Evolutionary conservation across 2,888 invertebrate genomes (phyloP), one percentile per base, ranked within the genome.

Genomic region (Odontocolon sp.): DNA sequence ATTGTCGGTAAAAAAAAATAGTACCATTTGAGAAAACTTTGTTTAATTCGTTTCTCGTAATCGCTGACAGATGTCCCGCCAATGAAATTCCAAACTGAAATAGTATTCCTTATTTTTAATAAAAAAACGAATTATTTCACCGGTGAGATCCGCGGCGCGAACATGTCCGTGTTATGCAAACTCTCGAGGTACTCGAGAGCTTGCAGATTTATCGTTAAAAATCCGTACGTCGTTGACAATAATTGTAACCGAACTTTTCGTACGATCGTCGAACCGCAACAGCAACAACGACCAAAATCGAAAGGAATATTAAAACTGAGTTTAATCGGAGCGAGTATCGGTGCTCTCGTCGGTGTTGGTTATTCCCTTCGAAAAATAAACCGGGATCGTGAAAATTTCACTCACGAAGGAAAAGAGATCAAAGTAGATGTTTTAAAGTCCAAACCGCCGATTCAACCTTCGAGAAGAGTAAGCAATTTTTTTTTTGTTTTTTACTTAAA

Each of bases 261-360:
- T 11, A 85, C 87, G 0, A 76, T 84, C 11, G 69, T 85, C 8
- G 64, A 59, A 6, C 76, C 78, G 50, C 83, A 82, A n/a, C n/a
- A n/a, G n/a, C n/a, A n/a, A n/a, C n/a, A n/a, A n/a, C n/a, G n/a
- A 23, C 81, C 82, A 2, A 84, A 82, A 26, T 75, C 81, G 2
- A 82, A 63, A 68, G 80, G 90, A 42, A 88, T 90, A n/a, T 76
- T 91, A 0, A 94, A 92, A 83, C 84, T 93, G 79, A 92, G 93
- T 21, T 79, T 94, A 28, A 88, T 93, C 1, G 93, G 94, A 76
- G 92, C 93, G 0, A 91, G 92, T 83, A 90, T 94, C 61, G 94
- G 94, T 61, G 90, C 91, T 31, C 74, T 91, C 1, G 84, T 91
- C 1, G 92, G 92, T 50, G 90, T 91, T 77, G 92, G 92, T 81